Base-by-base conservation (phyloP, 64 coral and sea anemone species). In the Montipora cactus region DNA sequence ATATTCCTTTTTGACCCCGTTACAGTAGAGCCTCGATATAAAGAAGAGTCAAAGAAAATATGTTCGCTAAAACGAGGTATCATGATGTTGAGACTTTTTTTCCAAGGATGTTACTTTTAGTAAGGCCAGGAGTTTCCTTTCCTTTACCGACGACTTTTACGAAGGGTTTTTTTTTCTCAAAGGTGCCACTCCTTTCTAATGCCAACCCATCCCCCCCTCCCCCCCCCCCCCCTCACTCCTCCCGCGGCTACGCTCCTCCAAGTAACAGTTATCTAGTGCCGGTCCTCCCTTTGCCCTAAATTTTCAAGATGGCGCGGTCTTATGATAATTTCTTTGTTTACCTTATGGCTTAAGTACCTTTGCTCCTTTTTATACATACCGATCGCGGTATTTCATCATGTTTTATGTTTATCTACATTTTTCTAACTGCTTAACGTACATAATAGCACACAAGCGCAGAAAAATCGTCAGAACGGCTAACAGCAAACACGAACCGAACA, bases 121-220 rank as follows among this genome's bases (percentile, higher is more conserved):
- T 69, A 69, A 69, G 67, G 67, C 67, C 67, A 69, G 67, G 67
- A 5, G 67, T 13, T 69, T 69, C 67, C 67, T 69, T 69, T 69
- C 6, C 67, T 69, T 69, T 69, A 69, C 67, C 13, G 7, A 69
- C 67, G 67, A 69, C 67, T 69, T 69, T 69, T 69, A 69, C 67
- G 0, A 69, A 69, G 67, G 67, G 67, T 69, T 69, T 37, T 69
- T 69, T 69, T 69, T 15, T 69, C 67, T 69, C 67, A 7, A 69
- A 69, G 13, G 67, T 14, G 13, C 67, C 67, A 69, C 67, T 69
- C 0, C 67, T 69, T 69, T 69, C 67, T 69, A 69, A 69, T 69
- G 67, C 67, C 67, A 2, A 69, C 67, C 67, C 67, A 2, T 4
- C 1, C 67, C 67, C 67, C 67, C n/a, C n/a, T n/a, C n/a, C n/a